Conservation (phyloP, 2,797 vertebrate species). For the Echiichthys vipera region DNA sequence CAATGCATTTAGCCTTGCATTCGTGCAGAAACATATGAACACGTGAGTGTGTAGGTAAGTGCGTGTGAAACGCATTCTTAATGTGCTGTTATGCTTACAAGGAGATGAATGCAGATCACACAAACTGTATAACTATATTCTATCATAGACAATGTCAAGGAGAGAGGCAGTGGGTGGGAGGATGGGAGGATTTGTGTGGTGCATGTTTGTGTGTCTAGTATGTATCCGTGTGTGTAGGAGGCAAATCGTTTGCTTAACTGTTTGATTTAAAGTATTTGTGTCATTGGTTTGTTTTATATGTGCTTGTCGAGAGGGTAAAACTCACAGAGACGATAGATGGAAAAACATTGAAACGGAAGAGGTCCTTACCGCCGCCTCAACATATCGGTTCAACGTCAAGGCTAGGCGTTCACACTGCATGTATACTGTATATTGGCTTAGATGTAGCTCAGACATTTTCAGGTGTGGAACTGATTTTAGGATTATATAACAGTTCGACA, state of each 20-base stretch:
- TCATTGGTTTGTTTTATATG: constrained; percentile 55
- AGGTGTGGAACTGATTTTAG: constrained; percentile 33
- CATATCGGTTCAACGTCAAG: constrained; percentile 63
- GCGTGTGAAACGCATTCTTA: not conserved
- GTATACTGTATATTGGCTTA: constrained; percentile 36
- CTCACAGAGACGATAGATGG: constrained; percentile 35
- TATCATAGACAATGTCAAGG: constrained; percentile 41
- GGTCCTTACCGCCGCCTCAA: constrained; percentile 19
- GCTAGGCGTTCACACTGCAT: constrained; percentile 37
- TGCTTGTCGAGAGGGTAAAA: constrained; percentile 42
- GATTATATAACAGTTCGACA: not conserved
- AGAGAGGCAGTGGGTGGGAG: constrained; percentile 51
- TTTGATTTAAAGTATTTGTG: constrained; percentile 57
- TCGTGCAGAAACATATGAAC: constrained; percentile 16
- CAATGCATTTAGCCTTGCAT: constrained; percentile 36
- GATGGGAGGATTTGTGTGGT: constrained; percentile 62
- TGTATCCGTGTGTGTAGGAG: constrained; percentile 63
- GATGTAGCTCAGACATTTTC: constrained; percentile 9
- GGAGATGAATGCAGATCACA: constrained; percentile 34
- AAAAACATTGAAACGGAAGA: constrained; percentile 66
- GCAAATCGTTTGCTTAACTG: constrained; percentile 51
- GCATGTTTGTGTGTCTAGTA: constrained; percentile 63
- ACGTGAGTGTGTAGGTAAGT: not conserved
- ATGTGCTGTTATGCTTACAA: constrained; percentile 13
- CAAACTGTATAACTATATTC: constrained; percentile 24